phyloP scores from a whole-genome alignment of 2,113 vertebrate species.

The Thinocorus orbignyianus region DNA sequence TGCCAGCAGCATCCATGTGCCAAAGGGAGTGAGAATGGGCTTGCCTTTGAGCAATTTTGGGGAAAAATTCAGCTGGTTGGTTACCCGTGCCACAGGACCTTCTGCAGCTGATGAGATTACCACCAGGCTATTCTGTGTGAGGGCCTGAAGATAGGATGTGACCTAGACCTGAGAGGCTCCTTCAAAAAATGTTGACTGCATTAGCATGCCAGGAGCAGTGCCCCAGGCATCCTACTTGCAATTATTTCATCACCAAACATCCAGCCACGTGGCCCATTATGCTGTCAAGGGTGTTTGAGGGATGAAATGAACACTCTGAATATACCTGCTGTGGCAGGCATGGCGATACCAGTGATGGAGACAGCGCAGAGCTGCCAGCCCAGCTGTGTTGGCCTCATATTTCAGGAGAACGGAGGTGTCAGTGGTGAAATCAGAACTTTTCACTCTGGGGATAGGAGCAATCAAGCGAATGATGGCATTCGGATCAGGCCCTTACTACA shows the following conservation, averaged over 20 bases:
- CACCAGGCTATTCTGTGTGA: accelerated
- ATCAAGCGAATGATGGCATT: background rate
- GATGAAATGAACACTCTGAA: background rate
- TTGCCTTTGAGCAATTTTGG: background rate
- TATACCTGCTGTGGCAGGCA: background rate
- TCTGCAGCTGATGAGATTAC: background rate
- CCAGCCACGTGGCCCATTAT: background rate
- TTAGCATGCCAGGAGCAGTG: background rate
- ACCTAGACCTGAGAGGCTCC: background rate
- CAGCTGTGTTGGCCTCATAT: background rate
- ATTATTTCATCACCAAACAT: background rate
- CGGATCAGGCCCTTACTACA: background rate
- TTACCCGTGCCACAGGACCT: background rate
- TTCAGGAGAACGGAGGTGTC: background rate
- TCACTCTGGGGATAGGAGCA: background rate
- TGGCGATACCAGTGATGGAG: background rate
- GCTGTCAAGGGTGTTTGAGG: background rate
- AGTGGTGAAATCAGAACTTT: background rate
- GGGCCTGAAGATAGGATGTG: background rate
- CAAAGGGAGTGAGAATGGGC: background rate
- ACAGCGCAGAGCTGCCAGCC: background rate
- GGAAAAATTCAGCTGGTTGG: background rate
- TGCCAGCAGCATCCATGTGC: background rate
- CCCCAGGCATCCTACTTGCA: background rate
- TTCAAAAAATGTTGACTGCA: background rate